Conservation (phyloP, 2,888 invertebrate species). For the Drosophila conformis region DNA sequence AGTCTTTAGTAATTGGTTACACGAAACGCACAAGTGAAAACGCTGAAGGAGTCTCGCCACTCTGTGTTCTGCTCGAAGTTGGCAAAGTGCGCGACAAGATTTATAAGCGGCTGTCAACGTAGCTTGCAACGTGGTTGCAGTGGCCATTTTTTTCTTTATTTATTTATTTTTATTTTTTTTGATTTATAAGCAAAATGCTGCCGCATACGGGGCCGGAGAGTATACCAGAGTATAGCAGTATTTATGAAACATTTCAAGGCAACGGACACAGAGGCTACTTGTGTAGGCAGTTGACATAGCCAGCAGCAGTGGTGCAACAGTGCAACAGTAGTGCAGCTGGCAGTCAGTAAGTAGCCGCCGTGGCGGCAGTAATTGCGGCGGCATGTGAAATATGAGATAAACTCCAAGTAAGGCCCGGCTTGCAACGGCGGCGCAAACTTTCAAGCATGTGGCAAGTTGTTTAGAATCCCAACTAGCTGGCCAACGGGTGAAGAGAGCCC, state of each 20-base stretch:
- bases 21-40: conserved; percentile 72
- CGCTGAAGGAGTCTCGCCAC: conserved; percentile 9
- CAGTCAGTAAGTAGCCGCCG: conserved; percentile 71
- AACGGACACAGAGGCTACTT: conserved; percentile 65
- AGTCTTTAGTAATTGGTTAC: conserved; percentile 77
- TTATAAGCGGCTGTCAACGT: conserved; percentile 81
- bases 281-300: conserved; percentile 78
- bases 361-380: conserved; percentile 79
- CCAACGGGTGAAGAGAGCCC: conserved; percentile 13
- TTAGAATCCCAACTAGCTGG: conserved; percentile 76
- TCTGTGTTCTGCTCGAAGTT: conserved; percentile 2
- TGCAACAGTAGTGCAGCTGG: conserved; percentile 24
- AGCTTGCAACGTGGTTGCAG: conserved; percentile 33
- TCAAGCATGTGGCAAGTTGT: conserved; percentile 80
- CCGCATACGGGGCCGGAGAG: conserved; percentile 46
- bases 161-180: conserved; percentile 36
- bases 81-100: conserved; percentile 79
- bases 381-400: conserved; percentile 80
- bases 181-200: conserved; percentile 82
- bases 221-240: conserved; percentile 47
- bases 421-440: conserved; percentile 50
- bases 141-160: conserved; percentile 40
- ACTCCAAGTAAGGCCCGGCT: conserved; percentile 75
- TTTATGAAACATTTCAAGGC: conserved; percentile 82
- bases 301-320: conserved; percentile 16